These are phyloP conservation scores for Anarsia innoxiella DNA, from an alignment of 2,888 invertebrate species.

Conservation along the genomic window DNA sequence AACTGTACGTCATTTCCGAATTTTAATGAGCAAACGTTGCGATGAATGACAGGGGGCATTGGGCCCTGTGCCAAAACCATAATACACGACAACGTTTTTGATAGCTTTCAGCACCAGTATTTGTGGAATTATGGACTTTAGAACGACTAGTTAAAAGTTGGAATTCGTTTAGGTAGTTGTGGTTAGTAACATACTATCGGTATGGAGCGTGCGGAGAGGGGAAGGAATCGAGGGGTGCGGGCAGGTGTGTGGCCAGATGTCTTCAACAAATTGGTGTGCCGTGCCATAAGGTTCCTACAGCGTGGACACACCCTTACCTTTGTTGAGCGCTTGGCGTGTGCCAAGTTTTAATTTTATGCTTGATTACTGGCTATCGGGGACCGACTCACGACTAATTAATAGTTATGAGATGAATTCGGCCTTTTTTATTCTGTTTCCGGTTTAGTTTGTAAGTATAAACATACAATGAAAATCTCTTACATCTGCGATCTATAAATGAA, in stretches of 20 bases:
- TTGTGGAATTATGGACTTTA: no score
- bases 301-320: slow-evolving; percentile 67
- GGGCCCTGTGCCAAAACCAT: slow-evolving; percentile 61
- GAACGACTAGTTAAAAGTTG: no score
- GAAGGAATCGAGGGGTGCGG: slow-evolving; percentile 40
- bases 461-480: no score
- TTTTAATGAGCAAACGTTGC: slow-evolving; percentile 56
- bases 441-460: no score
- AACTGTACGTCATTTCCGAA: slow-evolving; percentile 70
- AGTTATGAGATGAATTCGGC: slow-evolving; percentile 53
- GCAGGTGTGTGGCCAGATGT: slow-evolving; percentile 74
- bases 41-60: slow-evolving; percentile 61
- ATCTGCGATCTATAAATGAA: no score
- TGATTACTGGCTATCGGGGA: slow-evolving; percentile 61
- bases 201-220: slow-evolving; percentile 39
- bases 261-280: slow-evolving; percentile 69
- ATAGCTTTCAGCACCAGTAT: no score
- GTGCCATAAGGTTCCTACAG: slow-evolving; percentile 65
- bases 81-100: slow-evolving; percentile 33
- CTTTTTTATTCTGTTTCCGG: slow-evolving; percentile 25
- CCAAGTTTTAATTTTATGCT: slow-evolving; percentile 75
- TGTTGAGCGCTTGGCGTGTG: slow-evolving; percentile 64
- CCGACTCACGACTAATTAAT: slow-evolving; percentile 65
- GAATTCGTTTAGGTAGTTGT: not conserved
- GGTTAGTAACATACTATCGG: slow-evolving; percentile 34